Percentiles rank a stretch among this genome's conserved stretches.
phyloP scores from a whole-genome alignment of 2,113 vertebrate genomes.

The Hippopotamus amphibius region DNA sequence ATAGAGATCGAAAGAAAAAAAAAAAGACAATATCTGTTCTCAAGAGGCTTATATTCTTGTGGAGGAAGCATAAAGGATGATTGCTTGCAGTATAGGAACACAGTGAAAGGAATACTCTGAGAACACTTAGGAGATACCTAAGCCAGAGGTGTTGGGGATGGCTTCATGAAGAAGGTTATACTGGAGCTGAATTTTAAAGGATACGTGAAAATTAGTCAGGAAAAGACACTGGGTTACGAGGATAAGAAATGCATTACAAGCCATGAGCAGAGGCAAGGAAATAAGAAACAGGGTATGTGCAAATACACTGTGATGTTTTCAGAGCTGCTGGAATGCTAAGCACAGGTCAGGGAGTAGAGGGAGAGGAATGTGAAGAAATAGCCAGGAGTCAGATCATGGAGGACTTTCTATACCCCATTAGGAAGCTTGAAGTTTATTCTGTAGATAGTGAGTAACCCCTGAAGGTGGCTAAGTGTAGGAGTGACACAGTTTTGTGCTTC shows the following conservation, averaged over 20 bases:
- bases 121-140: neutral
- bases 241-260: neutral
- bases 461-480: neutral
- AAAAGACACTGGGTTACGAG: neutral
- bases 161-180: neutral
- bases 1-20: no score
- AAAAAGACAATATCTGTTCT: neutral
- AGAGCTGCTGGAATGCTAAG: neutral
- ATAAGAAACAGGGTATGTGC: neutral
- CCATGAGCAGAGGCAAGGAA: neutral
- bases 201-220: neutral
- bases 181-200: constrained; percentile 23
- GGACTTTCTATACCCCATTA: neutral
- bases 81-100: neutral
- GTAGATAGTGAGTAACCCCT: neutral
- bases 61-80: neutral
- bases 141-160: neutral
- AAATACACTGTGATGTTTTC: neutral
- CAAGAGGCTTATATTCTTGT: neutral
- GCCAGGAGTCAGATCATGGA: neutral
- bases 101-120: neutral
- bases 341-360: neutral
- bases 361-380: neutral
- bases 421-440: neutral
- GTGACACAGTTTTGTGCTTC: neutral